Evolutionary conservation across 2,888 invertebrate species (phyloP), one percentile per base, ranked within the genome.

Genomic region (Caenorhabditis uteleia): DNA sequence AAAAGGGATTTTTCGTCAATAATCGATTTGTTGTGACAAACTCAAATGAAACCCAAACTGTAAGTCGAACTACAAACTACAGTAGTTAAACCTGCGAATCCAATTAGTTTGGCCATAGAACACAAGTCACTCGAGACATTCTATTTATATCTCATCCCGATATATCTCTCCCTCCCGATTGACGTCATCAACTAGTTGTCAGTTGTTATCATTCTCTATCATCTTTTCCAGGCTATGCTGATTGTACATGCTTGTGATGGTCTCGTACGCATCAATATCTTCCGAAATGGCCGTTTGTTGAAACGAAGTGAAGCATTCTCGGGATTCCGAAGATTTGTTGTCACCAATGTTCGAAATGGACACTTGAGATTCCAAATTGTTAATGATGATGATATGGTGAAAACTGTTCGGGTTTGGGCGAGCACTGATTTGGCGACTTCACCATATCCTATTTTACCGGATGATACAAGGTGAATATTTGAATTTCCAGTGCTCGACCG

Each of bases 401-500:
- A 73, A 23, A 38, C 38, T 23, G 48, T 73, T 20, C 51, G 73
- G 16, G 47, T 73, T 16, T 73, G 73, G 73, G 74, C 74, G 0
- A 70, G 75, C 49, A 68, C 61, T n/a, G 59, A 70, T 16, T 42
- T 65, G 1, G 48, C 59, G 12, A 62, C 66, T 7, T 74, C 74
- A 8, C 79, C 77, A 8, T 79, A 74, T 48, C 71, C 78, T 12
- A 54, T 60, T 38, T 66, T 79, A 12, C 79, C 79, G 7, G 76
- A 75, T 23, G 79, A 79, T 53, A 75, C 77, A 1, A 74, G n/a
- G 73, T n/a, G n/a, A n/a, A n/a, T n/a, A n/a, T n/a, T n/a, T n/a
- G 74, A 70, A 57, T 12, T 16, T 8, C 31, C 31, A 14, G 10
- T 8, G 12, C 31, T 8, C 31, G 31, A 12, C 8, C 31, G 12